Conservation (phyloP, 1,140 invertebrate genomes). For the Fopius arisanus region DNA sequence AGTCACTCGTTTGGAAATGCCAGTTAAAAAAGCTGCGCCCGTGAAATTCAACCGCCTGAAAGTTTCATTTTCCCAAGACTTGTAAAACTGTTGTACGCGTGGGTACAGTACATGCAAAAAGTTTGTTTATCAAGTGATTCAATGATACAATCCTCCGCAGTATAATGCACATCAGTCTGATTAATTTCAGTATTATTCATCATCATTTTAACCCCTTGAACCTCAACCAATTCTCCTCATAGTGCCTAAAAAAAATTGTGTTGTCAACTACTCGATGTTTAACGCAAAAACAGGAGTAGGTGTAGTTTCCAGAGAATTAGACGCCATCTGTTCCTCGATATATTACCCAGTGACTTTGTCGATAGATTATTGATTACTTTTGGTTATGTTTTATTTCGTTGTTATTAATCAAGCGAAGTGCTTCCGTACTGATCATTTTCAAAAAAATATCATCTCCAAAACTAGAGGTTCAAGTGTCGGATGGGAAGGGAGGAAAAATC, state of each 20-base stretch:
- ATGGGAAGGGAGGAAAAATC: too few species aligned
- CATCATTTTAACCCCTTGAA: too few species aligned
- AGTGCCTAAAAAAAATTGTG: background rate
- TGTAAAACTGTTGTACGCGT: conserved; percentile 10
- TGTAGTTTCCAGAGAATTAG: background rate
- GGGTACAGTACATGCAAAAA: conserved; percentile 18
- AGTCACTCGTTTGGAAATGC: background rate
- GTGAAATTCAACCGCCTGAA: background rate
- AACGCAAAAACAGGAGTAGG: background rate
- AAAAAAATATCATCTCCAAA: too few species aligned
- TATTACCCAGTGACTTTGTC: conserved; percentile 22
- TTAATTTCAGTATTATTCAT: too few species aligned
- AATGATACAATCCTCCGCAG: background rate
- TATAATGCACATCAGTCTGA: background rate
- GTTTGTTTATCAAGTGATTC: background rate
- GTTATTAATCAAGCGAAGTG: too few species aligned
- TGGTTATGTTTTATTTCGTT: background rate
- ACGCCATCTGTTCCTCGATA: conserved; percentile 30
- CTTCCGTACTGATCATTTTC: too few species aligned
- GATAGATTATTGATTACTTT: conserved; percentile 38
- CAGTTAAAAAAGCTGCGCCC: background rate
- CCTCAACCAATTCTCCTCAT: too few species aligned
- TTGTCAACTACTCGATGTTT: background rate
- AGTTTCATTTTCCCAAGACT: background rate
- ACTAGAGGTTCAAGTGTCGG: too few species aligned